These are phyloP conservation scores for Aulostomus chinensis DNA, from an alignment of 2,797 vertebrate genomes.

Conservation along the genomic window DNA sequence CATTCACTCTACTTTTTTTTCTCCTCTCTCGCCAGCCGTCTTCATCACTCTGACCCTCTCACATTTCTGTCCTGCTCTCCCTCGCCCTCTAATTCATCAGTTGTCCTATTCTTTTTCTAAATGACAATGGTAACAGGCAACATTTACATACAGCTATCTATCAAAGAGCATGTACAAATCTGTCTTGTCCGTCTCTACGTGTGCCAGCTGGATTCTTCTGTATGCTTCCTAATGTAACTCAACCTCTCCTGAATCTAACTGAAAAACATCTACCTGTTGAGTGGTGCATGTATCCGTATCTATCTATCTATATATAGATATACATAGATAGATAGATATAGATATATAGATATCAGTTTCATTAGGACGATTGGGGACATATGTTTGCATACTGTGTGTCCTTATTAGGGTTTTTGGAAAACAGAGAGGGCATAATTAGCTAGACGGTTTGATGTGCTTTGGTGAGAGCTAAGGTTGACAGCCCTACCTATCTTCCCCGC, in stretches of 20 bases:
- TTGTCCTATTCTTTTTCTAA: too few relatives aligned
- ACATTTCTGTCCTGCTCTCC: conserved; percentile 25
- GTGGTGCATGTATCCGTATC: too few relatives aligned
- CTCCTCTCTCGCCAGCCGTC: conserved; percentile 20
- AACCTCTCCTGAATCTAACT: conserved; percentile 36
- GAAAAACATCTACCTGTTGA: conserved; percentile 35
- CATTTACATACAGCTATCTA: conserved; percentile 54
- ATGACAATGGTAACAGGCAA: conserved; percentile 40
- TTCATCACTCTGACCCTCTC: conserved; percentile 30
- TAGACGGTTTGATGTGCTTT: conserved; percentile 53
- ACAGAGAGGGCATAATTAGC: conserved; percentile 65
- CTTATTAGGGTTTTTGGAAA: conserved; percentile 45
- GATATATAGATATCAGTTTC: neutral
- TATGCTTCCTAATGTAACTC: conserved; percentile 19
- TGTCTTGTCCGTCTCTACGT: conserved; percentile 42
- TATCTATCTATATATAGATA: too few relatives aligned
- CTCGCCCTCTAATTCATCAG: conserved; percentile 10
- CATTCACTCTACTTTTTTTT: conserved; percentile 21
- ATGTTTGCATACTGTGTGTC: conserved; percentile 43
- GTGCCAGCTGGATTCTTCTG: too few relatives aligned
- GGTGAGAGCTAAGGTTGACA: conserved; percentile 67
- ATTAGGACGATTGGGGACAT: conserved; percentile 2
- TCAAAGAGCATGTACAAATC: conserved; percentile 52
- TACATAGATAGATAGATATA: too few relatives aligned
- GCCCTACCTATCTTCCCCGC: conserved; percentile 71